Base-by-base conservation (phyloP, 2,888 invertebrate species). In the Lepetodrilus schrolli region DNA sequence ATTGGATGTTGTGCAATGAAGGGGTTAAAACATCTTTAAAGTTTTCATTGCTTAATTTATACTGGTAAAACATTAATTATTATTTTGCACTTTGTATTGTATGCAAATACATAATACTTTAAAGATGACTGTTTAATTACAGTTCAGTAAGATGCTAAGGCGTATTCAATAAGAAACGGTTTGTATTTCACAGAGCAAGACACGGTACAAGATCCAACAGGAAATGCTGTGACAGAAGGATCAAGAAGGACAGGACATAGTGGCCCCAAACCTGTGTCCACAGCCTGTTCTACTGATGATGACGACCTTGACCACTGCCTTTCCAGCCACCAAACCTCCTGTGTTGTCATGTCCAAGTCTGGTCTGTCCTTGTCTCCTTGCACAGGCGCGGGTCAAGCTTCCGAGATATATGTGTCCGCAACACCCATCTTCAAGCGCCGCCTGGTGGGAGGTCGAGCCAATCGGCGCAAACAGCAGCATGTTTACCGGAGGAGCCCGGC, bases 381-480 rank as follows among this genome's bases (percentile, higher is more conserved):
- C 43, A 43, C 43, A n/a, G n/a, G n/a, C n/a, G n/a, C n/a, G n/a
- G n/a, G n/a, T n/a, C n/a, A n/a, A 48, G 2, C 47, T 0, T 23
- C 58, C 26, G 23, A 17, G 10, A 58, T 58, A 26, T 13, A 26
- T 34, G 30, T 34, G 17, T 23, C 58, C 2, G 34, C 58, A 3
- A 58, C 58, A 2, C 58, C 58, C 4, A 58, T 58, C 58, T 58
- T 58, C 58, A 58, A 58, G 17, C 26, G 34, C 26, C 58, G 30
- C 3, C 58, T 58, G 58, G 26, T 58, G 7, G 58, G 58, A 58
- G 58, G 58, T 8, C 23, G 58, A 30, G 30, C 58, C 7, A 58
- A 58, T 17, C 8, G 58, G 7, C 58, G 58, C 58, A 58, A 58
- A 58, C 58, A 58, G 34, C 58, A 58, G 30, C 58, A 58, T 23